Base-by-base conservation (phyloP, 1,140 invertebrate genomes). In the Acromyrmex charruanus region DNA sequence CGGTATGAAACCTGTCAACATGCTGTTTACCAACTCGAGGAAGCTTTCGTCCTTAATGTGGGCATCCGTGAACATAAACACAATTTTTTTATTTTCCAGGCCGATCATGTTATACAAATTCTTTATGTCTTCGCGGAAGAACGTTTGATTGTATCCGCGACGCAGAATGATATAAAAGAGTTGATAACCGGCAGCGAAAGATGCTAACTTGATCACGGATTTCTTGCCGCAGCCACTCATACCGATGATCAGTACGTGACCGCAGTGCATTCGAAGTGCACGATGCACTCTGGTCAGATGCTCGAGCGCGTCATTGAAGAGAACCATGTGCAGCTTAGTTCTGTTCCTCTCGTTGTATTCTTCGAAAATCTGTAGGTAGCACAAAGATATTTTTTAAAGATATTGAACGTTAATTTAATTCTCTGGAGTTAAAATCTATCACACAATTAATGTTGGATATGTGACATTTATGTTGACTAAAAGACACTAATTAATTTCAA, bases 251-350 rank as follows among this genome's bases (percentile, higher is more conserved):
- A 99, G 95, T 7, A 97, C 96, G 92, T 99, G 98, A 0, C 98
- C 98, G 87, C 97, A 96, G 92, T 98, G 96, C 96, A 98, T 97
- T 69, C 98, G 96, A 65, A 99, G 94, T 0, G 97, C 97, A 77
- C 98, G 96, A 89, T 99, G 98, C 1, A 98, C 96, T 68, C 98
- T 96, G 0, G 98, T 98, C 88, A 99, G 93, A 94, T 99, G 98
- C 90, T 99, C 98, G 44, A 99, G 94, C 49, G 98, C 98, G 94
- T 99, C 98, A 92, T 99, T 97, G 92, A 99, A 99, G 3, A 99
- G 95, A 0, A 99, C 98, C 77, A 99, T 96, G 18, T 97, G 97
- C 95, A 99, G 96, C 92, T 97, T 97, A 75, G 94, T 94, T 12
- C 94, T 94, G 74, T 72, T 89, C 18, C 95, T 96, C 75, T 98